A percentile compares a stretch with the other conserved stretches of the same genome.
These are phyloP conservation scores for Ptychobarbus kaznakovi DNA, from an alignment of 2,797 vertebrate genomes.

Conservation along the genomic window DNA sequence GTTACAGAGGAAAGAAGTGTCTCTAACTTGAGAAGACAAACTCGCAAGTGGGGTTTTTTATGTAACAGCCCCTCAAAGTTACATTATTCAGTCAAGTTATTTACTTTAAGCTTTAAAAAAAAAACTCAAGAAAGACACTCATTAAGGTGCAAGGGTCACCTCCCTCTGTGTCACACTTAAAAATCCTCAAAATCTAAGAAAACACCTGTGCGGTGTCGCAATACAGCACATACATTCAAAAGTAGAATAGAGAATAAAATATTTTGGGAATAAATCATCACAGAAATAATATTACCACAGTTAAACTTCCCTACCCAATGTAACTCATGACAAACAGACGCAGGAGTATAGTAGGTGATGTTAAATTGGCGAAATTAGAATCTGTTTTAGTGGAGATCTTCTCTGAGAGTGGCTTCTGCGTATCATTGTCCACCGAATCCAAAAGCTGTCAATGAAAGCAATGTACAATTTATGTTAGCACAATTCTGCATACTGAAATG, in stretches of 20 bases:
- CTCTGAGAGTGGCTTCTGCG: conserved; percentile 49
- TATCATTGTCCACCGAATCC: conserved; percentile 56
- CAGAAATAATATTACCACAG: background rate
- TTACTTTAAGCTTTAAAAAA: conserved; percentile 16
- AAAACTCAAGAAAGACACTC: conserved; percentile 31
- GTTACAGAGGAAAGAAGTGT: background rate
- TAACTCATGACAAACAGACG: conserved; percentile 77
- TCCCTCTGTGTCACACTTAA: background rate
- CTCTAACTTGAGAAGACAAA: background rate
- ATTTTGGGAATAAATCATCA: background rate
- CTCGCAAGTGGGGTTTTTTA: background rate
- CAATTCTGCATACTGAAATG: background rate
- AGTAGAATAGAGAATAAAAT: background rate
- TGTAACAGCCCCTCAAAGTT: background rate
- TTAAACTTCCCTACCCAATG: conserved; percentile 68
- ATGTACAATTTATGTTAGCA: background rate
- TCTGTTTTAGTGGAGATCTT: conserved; percentile 26
- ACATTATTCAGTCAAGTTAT: conserved; percentile 1
- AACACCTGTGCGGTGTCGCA: background rate
- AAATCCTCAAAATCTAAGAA: background rate
- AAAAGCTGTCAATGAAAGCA: conserved; percentile 52
- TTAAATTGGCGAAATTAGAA: conserved; percentile 64
- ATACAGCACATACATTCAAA: background rate
- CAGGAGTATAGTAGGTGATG: conserved; percentile 70
- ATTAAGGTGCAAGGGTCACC: background rate